Evolutionary conservation across 2,797 vertebrate species (phyloP), one percentile per base, ranked within the genome.

Genomic region (Nyctalus aviator): DNA sequence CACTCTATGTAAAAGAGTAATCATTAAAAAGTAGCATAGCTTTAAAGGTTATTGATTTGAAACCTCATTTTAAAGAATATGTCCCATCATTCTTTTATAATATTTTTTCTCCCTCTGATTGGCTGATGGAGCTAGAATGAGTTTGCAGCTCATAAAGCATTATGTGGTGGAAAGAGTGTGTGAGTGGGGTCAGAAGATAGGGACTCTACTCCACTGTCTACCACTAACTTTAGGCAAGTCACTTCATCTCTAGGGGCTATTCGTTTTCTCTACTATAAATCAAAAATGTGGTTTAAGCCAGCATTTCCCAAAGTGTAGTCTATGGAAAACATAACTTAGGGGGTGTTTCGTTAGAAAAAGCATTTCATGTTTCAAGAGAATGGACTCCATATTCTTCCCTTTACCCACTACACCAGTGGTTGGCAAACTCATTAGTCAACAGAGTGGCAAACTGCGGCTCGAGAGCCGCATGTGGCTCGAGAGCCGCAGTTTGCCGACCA

Each of bases 41-140:
- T 89, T 91, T 90, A 78, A 93, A 90, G 84, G 81, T 84, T 53
- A 89, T 59, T 84, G 8, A 94, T 73, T 89, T 84, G 68, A 91
- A 93, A 87, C 17, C 10, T 86, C 59, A 94, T 94, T 88, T 94
- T 85, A 93, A 83, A 92, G 59, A 44, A 44, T 44, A 64, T 75
- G 78, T 85, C 41, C n/a, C 13, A 84, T 88, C 55, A 78, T 62
- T 91, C 20, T 86, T 90, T 77, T 78, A 87, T 32, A 71, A 12
- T 55, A 71, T 76, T 88, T 85, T 85, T 84, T 59, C 5, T 86
- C 30, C 37, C 13, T 10, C 0, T 81, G 18, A 91, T 53, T 87
- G 64, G 10, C 30, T 32, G 37, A 73, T 95, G 15, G 50, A 75
- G 4, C 30, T 93, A 8, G 46, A 88, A 92, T 44, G 14, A 76